Conservation (phyloP, 2,113 vertebrate species). For the Epinephelus moara region DNA sequence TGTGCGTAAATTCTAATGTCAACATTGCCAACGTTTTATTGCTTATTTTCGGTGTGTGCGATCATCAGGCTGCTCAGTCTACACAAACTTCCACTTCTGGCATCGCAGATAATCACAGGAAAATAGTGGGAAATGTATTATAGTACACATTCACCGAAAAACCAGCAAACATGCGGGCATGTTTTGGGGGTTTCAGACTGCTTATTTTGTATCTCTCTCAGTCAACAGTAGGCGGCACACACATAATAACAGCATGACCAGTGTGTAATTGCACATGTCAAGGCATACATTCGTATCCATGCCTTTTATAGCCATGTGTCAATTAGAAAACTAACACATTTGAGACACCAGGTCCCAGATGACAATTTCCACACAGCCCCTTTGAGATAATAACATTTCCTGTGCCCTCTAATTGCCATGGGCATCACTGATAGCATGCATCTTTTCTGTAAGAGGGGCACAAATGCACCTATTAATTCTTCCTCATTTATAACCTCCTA, state of each 20-base stretch:
- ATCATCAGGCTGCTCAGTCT: not conserved
- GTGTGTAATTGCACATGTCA: conserved; percentile 21
- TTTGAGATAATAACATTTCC: conserved; percentile 16
- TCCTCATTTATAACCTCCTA: conserved; percentile 56
- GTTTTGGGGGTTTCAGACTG: no score
- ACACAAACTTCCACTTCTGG: conserved; percentile 39
- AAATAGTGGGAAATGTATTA: not conserved
- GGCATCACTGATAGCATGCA: conserved; percentile 22
- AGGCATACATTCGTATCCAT: not conserved
- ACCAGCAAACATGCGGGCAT: not conserved
- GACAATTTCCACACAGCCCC: conserved; percentile 15
- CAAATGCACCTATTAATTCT: conserved; percentile 45
- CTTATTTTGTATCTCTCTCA: not conserved
- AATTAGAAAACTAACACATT: conserved; percentile 28
- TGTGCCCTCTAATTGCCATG: conserved; percentile 44
- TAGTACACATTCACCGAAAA: not conserved
- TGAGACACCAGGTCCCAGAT: not conserved
- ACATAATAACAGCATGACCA: not conserved
- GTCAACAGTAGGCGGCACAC: not conserved
- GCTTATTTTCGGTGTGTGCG: not conserved
- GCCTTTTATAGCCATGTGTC: not conserved
- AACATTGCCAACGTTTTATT: not conserved
- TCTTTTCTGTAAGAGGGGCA: conserved; percentile 13
- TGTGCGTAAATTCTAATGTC: not conserved
- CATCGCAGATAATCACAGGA: not conserved